Evolutionary conservation across 2,888 invertebrate species (phyloP).

Genomic region (Bellardia bayeri): DNA sequence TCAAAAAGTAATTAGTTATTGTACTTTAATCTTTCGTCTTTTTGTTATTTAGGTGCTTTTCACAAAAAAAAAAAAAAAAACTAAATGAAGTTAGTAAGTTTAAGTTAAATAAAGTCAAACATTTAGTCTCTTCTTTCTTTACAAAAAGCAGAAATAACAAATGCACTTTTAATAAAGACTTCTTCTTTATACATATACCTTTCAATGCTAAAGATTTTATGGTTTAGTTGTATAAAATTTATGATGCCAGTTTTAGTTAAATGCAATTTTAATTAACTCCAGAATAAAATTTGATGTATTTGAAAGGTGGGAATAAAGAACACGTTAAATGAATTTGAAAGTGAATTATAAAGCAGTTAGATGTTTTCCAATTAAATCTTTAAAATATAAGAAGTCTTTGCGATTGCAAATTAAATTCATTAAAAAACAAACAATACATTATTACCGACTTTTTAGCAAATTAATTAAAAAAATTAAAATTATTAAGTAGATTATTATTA

Average conservation of each 20-base stretch:
- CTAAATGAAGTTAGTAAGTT: slow-evolving; percentile 45
- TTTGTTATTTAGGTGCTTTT: neutral
- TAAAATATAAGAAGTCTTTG: neutral
- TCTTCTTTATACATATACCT: slow-evolving; percentile 9
- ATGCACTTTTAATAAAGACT: slow-evolving; percentile 69
- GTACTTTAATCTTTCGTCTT: slow-evolving; percentile 20
- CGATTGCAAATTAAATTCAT: too few relatives aligned
- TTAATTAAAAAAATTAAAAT: too few relatives aligned
- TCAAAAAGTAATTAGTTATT: slow-evolving; percentile 66
- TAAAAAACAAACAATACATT: too few relatives aligned
- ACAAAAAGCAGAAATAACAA: slow-evolving; percentile 44
- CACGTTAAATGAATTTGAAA: slow-evolving; percentile 9
- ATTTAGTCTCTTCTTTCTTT: slow-evolving; percentile 43
- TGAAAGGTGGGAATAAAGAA: slow-evolving; percentile 16
- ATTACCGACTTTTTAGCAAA: too few relatives aligned
- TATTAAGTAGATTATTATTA: too few relatives aligned
- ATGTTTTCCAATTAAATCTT: neutral
- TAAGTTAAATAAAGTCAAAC: slow-evolving; percentile 54
- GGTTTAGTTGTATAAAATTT: slow-evolving; percentile 64
- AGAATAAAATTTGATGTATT: slow-evolving; percentile 61
- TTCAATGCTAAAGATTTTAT: neutral
- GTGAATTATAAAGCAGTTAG: neutral
- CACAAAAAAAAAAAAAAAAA: neutral
- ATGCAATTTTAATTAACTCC: slow-evolving; percentile 75
- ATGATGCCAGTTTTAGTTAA: slow-evolving; percentile 73